Base-by-base conservation (phyloP, 1,140 invertebrate genomes). In the Polypedilum pembai region DNA sequence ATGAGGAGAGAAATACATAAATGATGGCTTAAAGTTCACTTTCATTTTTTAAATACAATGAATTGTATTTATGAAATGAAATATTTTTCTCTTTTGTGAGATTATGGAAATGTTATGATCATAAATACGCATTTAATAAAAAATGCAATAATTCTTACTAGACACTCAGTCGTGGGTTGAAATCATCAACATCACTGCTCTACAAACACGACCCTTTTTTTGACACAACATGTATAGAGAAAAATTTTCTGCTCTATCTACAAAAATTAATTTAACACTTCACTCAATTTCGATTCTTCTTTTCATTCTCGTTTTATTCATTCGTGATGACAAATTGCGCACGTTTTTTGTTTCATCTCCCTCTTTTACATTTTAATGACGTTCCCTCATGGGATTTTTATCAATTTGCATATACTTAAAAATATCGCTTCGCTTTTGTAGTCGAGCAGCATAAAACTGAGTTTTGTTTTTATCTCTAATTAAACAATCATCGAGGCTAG, bases 321-420 rank as follows among this genome's bases (percentile, higher is more conserved):
- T 33, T 33, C 24, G 18, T 18, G 65, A 69, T 69, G 65, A 69
- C 65, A 69, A 69, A 69, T 69, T 69, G 65, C 18, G 65, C 65
- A 69, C 65, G 65, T 69, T 69, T n/a, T 69, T 69, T 18, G 8
- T 18, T 69, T 56, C 45, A 56, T 56, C 65, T 8, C 65, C 65
- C 17, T 18, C 8, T 69, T 69, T 3, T 18, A 69, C 18, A 20
- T 69, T 56, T 56, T 69, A 69, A 69, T 69, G 18, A 18, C n/a
- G n/a, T 56, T 15, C 45, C 45, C 45, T 56, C n/a, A 12, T 56
- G 45, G 41, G 45, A 56, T 56, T 56, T 56, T 56, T 56, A 56
- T 56, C 45, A 56, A 56, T 56, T 56, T 56, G 45, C 45, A 56
- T 56, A 56, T 56, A 56, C 45, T 56, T n/a, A 56, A 33, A 33